Base-by-base conservation (phyloP, 2,888 invertebrate genomes). In the Hypomecis atomaria region DNA sequence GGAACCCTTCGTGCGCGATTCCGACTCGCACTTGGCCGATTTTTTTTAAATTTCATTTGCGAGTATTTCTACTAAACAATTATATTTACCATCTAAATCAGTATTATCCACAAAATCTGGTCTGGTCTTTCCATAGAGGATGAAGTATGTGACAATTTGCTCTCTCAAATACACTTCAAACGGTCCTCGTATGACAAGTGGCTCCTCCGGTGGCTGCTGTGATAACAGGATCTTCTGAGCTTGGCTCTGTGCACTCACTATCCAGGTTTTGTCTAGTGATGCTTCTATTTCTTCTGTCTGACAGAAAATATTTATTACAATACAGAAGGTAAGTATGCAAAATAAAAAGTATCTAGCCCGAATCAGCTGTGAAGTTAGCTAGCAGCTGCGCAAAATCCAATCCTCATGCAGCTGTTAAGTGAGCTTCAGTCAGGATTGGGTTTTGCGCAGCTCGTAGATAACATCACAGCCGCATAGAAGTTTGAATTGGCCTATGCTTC, bases 221-320 rank as follows among this genome's bases (percentile, higher is more conserved):
- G 88, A 84, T 10, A 99, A 81, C 6, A 99, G 88, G 50, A 94
- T 86, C 73, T 94, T 93, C 82, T 99, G 99, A 0, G 89, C 90
- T 7, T 94, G 94, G 86, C 97, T 97, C 84, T 98, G 98, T 0
- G 96, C 97, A 82, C 97, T 97, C 0, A 98, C 96, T 71, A 99
- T 95, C 97, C 98, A 99, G 0, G 98, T 99, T 75, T 97, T 95
- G 78, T 98, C 98, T 45, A 96, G 79, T 0, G 97, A 94, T 75
- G 96, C 96, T 73, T 95, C 93, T 59, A 98, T 93, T 73, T 96
- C 95, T 77, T 93, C 89, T 72, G 96, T 94, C 94, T 96, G 86
- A 77, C 82, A 84, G 79, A 82, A 79, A 69, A 64, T 78, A 81
- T 49, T 62, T 52, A 63, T 68, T 60, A 60, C n/a, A 52, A 56